Percentiles rank a stretch among this genome's conserved stretches.
These are phyloP conservation scores for Calephelis nemesis DNA, from an alignment of 1,140 invertebrate genomes.

Conservation along the genomic window DNA sequence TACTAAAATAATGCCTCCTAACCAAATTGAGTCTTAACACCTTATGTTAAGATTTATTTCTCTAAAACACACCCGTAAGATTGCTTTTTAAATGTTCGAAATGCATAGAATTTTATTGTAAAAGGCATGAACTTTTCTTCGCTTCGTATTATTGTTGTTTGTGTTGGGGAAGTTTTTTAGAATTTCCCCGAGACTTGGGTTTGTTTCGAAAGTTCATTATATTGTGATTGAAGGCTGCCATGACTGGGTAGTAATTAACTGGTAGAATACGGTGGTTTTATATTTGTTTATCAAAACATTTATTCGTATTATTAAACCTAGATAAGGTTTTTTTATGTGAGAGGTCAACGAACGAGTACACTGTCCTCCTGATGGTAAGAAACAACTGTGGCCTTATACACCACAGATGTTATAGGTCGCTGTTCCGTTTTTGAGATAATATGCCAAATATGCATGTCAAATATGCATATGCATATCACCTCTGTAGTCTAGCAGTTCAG, in stretches of 20 bases:
- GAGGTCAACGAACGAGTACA: too few species aligned
- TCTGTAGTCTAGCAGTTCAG: too few species aligned
- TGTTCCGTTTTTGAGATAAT: too few species aligned
- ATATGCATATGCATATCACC: too few species aligned
- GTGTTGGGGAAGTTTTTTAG: slow-evolving; percentile 10
- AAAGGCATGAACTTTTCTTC: slow-evolving; percentile 29
- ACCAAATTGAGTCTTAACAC: slow-evolving; percentile 32
- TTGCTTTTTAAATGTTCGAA: slow-evolving; percentile 31
- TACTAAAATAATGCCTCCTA: slow-evolving; percentile 37
- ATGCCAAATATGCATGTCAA: too few species aligned
- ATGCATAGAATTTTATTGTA: slow-evolving; percentile 27
- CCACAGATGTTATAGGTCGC: too few species aligned
- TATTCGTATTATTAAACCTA: not conserved
- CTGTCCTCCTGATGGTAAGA: too few species aligned
- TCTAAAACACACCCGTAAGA: slow-evolving; percentile 1
- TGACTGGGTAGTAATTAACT: slow-evolving; percentile 1
- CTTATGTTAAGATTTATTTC: slow-evolving; percentile 23
- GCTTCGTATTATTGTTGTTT: slow-evolving; percentile 21
- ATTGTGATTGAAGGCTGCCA: slow-evolving; percentile 3
- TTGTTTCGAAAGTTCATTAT: slow-evolving; percentile 19
- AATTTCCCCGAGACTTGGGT: not conserved
- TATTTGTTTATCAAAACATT: not conserved
- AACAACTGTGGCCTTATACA: too few species aligned
- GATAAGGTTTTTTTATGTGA: not conserved
- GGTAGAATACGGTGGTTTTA: not conserved